These are phyloP conservation scores for Galleria mellonella DNA, from an alignment of 1,140 invertebrate species.

Conservation along the genomic window DNA sequence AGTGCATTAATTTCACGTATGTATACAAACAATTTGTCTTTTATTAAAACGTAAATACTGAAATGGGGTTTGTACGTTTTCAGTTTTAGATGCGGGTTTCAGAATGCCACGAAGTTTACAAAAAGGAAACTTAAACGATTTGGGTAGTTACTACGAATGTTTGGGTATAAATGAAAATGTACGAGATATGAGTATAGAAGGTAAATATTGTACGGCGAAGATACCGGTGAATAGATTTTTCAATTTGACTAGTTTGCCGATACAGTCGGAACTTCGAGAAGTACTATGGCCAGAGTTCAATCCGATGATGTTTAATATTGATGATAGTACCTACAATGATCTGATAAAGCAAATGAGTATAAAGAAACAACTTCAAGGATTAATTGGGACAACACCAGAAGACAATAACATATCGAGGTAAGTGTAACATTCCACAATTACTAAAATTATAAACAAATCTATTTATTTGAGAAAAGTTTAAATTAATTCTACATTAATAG, in stretches of 20 bases:
- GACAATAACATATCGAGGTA: background rate
- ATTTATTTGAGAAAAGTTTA: too few relatives aligned
- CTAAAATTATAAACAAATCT: too few relatives aligned
- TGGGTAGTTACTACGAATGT: slow-evolving; percentile 45
- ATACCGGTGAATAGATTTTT: slow-evolving; percentile 20
- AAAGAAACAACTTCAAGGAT: background rate
- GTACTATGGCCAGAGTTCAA: slow-evolving; percentile 4
- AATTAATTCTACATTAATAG: too few relatives aligned
- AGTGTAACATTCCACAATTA: background rate
- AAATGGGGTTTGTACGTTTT: too few relatives aligned
- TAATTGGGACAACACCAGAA: too few relatives aligned
- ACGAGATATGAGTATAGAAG: slow-evolving; percentile 28
- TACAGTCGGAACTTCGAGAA: slow-evolving; percentile 9
- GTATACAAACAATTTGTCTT: too few relatives aligned
- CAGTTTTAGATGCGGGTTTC: slow-evolving; percentile 38
- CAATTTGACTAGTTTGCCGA: slow-evolving; percentile 4
- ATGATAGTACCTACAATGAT: background rate
- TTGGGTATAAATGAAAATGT: slow-evolving; percentile 20
- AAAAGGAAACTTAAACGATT: slow-evolving; percentile 21
- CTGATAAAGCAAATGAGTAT: background rate
- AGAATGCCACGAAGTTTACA: slow-evolving; percentile 31
- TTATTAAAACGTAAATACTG: too few relatives aligned
- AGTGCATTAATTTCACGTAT: too few relatives aligned
- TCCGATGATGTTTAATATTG: background rate
- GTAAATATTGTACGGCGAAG: slow-evolving; percentile 37